Evolutionary conservation across 2,797 vertebrate species (phyloP), one percentile per base, ranked within the genome.

Genomic region (Gallinago nigripennis): DNA sequence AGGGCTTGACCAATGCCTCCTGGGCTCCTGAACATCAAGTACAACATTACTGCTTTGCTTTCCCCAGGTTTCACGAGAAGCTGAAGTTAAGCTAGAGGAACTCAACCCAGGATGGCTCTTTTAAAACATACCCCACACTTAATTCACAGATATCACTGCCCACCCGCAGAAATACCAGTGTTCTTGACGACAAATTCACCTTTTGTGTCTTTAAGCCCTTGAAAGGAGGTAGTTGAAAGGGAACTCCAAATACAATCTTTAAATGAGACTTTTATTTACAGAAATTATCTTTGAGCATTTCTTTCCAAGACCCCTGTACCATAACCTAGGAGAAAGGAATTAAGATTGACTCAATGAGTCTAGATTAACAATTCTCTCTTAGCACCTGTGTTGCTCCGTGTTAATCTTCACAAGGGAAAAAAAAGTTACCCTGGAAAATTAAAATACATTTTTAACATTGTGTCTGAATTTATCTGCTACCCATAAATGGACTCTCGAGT

Each of bases 81-180:
- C 35, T 18, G 50, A 46, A 77, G 23, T 15, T 5, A 45, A 76
- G 28, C 31, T 16, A 15, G 18, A 15, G 39, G 56, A 64, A 72
- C 27, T 57, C 0, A 0, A 27, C 8, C 12, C 70, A 11, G 12
- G 48, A 23, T 19, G 27, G 43, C 12, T 61, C 0, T 3, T 35
- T 80, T 71, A 53, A 66, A 66, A 39, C 7, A 24, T 2, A 53
- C 2, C 43, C 25, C 53, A 18, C 4, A 4, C 23, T 23, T 17
- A 30, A 27, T 12, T 48, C 60, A 63, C 33, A 50, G 24, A 53
- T 30, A 18, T 11, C 51, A 30, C 51, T 30, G 27, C 51, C 51
- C 28, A 30, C 16, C 16, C 51, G 28, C 25, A 43, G 45, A 41
- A 57, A 6, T 11, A 56, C 12, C 41, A 31, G 8, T 8, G 23